phyloP scores from a whole-genome alignment of 1,140 invertebrate genomes.

The Penaeus indicus region DNA sequence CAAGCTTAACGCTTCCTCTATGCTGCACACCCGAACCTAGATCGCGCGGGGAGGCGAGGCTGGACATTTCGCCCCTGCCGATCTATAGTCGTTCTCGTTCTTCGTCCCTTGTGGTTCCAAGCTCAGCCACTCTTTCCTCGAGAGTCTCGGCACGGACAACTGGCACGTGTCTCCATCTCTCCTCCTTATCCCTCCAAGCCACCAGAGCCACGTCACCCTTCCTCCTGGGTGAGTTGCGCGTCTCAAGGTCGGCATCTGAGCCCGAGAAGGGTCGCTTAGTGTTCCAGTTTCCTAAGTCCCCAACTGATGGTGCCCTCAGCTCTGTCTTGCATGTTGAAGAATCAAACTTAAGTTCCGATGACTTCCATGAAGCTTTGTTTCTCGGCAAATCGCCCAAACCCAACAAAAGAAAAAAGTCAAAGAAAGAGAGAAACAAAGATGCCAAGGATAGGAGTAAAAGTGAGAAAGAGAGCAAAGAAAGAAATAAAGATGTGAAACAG shows the following conservation, averaged over 20 bases:
- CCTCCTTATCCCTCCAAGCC: constrained; percentile 67
- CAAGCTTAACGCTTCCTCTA: constrained; percentile 67
- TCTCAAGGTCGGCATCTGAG: constrained; percentile 74
- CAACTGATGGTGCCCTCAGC: constrained; percentile 75
- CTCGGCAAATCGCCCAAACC: constrained; percentile 73
- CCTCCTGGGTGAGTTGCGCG: constrained; percentile 62
- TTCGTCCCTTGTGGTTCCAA: constrained; percentile 62
- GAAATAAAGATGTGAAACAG: constrained; percentile 41
- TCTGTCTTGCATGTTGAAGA: constrained; percentile 76
- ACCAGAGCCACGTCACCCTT: constrained; percentile 69
- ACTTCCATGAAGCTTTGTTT: constrained; percentile 77
- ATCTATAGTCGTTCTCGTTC: constrained; percentile 64
- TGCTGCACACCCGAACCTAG: constrained; percentile 67
- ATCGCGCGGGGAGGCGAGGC: constrained; percentile 47
- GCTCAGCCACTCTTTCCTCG: constrained; percentile 50
- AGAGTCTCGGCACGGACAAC: constrained; percentile 49
- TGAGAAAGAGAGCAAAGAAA: constrained; percentile 57
- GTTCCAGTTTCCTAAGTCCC: constrained; percentile 75
- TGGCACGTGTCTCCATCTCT: constrained; percentile 62
- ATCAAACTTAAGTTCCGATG: constrained; percentile 76
- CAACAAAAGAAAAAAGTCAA: constrained; percentile 63
- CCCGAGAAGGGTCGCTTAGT: constrained; percentile 73
- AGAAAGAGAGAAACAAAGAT: constrained; percentile 65
- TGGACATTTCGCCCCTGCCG: constrained; percentile 63
- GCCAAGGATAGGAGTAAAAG: constrained; percentile 53